Base-by-base conservation (phyloP, 2,888 invertebrate genomes). In the Chromoteleia sp. region DNA sequence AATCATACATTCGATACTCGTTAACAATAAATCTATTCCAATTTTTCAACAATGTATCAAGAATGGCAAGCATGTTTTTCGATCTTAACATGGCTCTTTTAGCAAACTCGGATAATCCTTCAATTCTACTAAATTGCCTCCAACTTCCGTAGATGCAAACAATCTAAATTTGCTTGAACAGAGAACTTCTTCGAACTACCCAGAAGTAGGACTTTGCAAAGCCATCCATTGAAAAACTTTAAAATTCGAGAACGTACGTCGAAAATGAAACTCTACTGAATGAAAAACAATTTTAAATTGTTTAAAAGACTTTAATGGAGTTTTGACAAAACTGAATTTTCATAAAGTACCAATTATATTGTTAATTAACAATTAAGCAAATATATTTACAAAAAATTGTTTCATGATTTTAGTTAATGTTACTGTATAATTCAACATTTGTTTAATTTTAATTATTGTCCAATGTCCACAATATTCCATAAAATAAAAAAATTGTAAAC, bases 71-170 rank as follows among this genome's bases (percentile, higher is more conserved):
- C 63, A 63, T 63, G 61, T 54, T 54, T 52, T 41, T 21, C n/a
- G 54, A 74, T 63, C 63, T 74, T 54, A 52, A 58, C 56, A 48
- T 19, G 65, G 74, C n/a, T 39, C 61, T 71, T 71, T 71, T 52
- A 21, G 61, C 59, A 30, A 52, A 61, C 74, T 65, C 58, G 29
- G 58, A 65, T 65, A 74, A 65, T 74, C 65, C 65, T 52, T 74
- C 56, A 58, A 65, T 65, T 74, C 56, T 12, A 12, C 52, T 41
- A 45, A 19, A 74, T 65, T 48, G 21, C 48, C 48, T 15, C 33
- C 25, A 74, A 74, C 74, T 74, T 74, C 65, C 56, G 15, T 41
- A 7, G 65, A 65, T 65, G 74, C 65, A 74, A 74, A 74, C 74
- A 74, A 65, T 74, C 63, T 61, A 56, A 56, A 63, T 74, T 74